A percentile compares a stretch with the other conserved stretches of the same genome.
Conservation (phyloP, 2,888 invertebrate species). For the Onthophagus sagittarius region DNA sequence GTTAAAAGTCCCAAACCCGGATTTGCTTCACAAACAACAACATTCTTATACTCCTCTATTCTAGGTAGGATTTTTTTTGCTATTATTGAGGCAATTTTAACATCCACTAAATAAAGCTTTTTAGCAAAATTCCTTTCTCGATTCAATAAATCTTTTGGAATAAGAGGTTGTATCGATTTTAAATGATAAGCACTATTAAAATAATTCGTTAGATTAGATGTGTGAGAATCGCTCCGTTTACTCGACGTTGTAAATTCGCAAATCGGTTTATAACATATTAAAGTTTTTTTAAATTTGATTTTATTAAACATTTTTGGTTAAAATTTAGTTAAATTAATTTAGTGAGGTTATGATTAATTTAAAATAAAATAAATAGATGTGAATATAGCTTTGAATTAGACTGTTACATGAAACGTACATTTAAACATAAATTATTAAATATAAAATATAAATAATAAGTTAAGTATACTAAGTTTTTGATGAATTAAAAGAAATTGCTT, state of each 20-base stretch:
- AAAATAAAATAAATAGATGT: neutral
- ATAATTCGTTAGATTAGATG: constrained; percentile 2
- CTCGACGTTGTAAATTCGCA: neutral
- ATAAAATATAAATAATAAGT: too few relatives aligned
- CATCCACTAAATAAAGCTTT: constrained; percentile 30
- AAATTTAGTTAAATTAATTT: neutral
- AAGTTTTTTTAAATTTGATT: neutral
- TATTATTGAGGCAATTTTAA: constrained; percentile 24
- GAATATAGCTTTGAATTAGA: neutral
- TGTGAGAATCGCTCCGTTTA: neutral
- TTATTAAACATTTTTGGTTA: neutral
- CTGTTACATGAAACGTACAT: too few relatives aligned
- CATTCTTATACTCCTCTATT: constrained; percentile 29
- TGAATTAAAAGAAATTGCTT: too few relatives aligned
- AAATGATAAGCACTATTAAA: constrained; percentile 24
- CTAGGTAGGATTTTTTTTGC: constrained; percentile 26
- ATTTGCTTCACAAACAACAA: constrained; percentile 62
- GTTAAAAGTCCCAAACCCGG: constrained; percentile 67
- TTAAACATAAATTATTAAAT: too few relatives aligned
- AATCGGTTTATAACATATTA: neutral
- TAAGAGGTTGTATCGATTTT: constrained; percentile 17
- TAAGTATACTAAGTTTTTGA: too few relatives aligned
- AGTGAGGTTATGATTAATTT: neutral
- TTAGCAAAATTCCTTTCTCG: constrained; percentile 16
- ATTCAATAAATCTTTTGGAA: constrained; percentile 27